These are phyloP conservation scores for Bellardia bayeri DNA, from an alignment of 2,888 invertebrate species.

Conservation along the genomic window DNA sequence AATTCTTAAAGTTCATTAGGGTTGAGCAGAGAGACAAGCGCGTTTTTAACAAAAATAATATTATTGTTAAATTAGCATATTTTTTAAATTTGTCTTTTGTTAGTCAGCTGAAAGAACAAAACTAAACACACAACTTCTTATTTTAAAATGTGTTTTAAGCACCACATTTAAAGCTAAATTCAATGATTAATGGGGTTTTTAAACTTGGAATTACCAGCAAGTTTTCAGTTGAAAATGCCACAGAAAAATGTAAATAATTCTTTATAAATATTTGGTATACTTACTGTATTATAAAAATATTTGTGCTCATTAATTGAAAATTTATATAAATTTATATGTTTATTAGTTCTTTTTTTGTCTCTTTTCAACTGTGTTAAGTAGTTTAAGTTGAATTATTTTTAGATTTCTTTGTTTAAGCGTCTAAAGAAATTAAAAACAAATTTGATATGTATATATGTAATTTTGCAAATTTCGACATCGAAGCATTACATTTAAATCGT, in stretches of 20 bases:
- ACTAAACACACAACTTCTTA: background rate
- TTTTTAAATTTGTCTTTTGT: constrained; percentile 61
- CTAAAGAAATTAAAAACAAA: too few relatives aligned
- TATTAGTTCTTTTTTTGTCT: background rate
- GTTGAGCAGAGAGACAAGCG: background rate
- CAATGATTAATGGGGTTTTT: constrained; percentile 61
- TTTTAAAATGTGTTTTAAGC: background rate
- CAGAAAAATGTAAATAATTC: background rate
- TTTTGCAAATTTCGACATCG: too few relatives aligned
- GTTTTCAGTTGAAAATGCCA: background rate
- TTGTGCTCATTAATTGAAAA: background rate
- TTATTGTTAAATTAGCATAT: constrained; percentile 54
- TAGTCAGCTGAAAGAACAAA: background rate
- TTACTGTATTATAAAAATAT: background rate
- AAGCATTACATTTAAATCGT: too few relatives aligned
- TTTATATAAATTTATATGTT: background rate
- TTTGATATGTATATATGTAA: too few relatives aligned
- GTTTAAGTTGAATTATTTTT: background rate
- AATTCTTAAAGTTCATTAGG: constrained; percentile 37
- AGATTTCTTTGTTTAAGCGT: too few relatives aligned
- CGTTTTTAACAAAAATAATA: constrained; percentile 36
- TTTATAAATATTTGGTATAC: background rate
- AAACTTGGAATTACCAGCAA: constrained; percentile 23
- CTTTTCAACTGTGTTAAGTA: background rate
- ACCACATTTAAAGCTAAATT: background rate